Evolutionary conservation across 2,888 invertebrate species (phyloP).

Genomic region (Leptopilina syphax): DNA sequence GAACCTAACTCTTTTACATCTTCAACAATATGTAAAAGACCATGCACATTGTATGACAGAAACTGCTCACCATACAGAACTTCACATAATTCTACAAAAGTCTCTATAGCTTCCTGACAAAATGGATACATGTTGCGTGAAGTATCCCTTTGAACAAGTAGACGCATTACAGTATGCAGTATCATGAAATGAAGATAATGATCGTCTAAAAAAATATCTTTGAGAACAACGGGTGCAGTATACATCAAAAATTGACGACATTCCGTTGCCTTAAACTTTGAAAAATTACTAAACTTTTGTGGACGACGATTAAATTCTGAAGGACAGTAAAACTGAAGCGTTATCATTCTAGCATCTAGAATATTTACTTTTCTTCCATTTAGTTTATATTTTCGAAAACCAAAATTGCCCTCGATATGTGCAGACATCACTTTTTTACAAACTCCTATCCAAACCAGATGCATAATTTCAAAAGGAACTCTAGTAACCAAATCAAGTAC

Average conservation of each 20-base stretch:
- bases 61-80: neutral
- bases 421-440: constrained; percentile 36
- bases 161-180: constrained; percentile 37
- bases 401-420: constrained; percentile 27
- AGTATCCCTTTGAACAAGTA: neutral
- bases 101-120: constrained; percentile 27
- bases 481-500: constrained; percentile 28
- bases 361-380: constrained; percentile 40
- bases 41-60: too few species aligned
- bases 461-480: constrained; percentile 41
- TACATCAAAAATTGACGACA: constrained; percentile 47
- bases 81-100: neutral
- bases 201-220: constrained; percentile 11
- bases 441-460: constrained; percentile 28
- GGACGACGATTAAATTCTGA: constrained; percentile 45
- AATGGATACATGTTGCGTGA: neutral
- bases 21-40: neutral
- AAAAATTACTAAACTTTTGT: constrained; percentile 23
- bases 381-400: constrained; percentile 24
- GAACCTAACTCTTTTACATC: neutral
- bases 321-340: constrained; percentile 26
- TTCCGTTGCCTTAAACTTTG: constrained; percentile 44
- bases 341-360: constrained; percentile 40
- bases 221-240: constrained; percentile 29
- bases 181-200: constrained; percentile 42